Percentiles rank a stretch among this genome's conserved stretches.
These are phyloP conservation scores for Morbakka virulenta DNA, from an alignment of 30 jellyfish, hydroid and myxozoan species.

Conservation along the genomic window DNA sequence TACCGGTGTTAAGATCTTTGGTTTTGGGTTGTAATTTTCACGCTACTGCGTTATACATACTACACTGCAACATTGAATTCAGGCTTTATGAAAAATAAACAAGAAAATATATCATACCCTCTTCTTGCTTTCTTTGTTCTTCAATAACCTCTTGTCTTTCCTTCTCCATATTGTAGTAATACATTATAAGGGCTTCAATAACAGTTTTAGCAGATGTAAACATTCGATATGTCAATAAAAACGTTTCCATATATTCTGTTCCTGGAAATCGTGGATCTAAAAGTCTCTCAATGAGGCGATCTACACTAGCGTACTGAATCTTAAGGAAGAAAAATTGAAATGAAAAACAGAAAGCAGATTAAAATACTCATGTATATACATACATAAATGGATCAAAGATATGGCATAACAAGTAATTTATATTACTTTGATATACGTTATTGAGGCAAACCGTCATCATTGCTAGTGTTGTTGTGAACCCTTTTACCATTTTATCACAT, in stretches of 20 bases:
- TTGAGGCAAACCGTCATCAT: too few species aligned
- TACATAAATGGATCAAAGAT: background rate
- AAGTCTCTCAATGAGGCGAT: conserved; percentile 81
- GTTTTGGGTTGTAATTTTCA: too few species aligned
- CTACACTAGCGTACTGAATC: conserved; percentile 89
- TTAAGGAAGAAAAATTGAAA: conserved; percentile 17
- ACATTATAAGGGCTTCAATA: conserved; percentile 58
- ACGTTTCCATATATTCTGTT: conserved; percentile 92
- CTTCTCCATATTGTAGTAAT: conserved; percentile 56
- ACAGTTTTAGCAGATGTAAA: conserved; percentile 73
- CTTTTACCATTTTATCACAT: too few species aligned
- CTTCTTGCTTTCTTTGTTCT: background rate
- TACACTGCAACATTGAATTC: too few species aligned
- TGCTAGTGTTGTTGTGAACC: too few species aligned
- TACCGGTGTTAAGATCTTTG: too few species aligned
- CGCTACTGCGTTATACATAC: background rate
- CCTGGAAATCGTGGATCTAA: conserved; percentile 97
- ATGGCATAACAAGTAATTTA: background rate
- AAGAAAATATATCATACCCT: too few species aligned
- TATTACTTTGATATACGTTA: too few species aligned
- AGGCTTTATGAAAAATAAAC: too few species aligned
- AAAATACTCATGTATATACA: background rate
- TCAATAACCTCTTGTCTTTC: conserved; percentile 4
- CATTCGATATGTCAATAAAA: conserved; percentile 78
- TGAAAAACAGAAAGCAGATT: conserved; percentile 1